Evolutionary conservation across 2,888 invertebrate genomes (phyloP), one percentile per base, ranked within the genome.

Genomic region (Lordiphosa andalusiaca): DNA sequence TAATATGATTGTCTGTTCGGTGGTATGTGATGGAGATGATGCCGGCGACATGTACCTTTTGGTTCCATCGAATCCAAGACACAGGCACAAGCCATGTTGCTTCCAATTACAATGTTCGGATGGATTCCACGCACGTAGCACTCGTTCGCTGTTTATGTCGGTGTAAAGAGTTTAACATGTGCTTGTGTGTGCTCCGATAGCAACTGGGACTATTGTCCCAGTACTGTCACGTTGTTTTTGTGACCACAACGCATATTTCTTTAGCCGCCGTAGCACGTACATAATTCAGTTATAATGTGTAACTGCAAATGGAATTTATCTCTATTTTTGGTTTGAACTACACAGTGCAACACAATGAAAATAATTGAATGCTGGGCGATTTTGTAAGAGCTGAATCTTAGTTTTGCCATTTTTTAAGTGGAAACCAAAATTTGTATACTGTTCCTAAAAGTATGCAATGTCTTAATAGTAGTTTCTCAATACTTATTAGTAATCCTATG

Each of bases 111-210:
- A 66, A 56, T 66, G 53, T 65, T 71, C 63, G 85, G 19, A 54
- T 35, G 62, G 60, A 80, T 80, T 84, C 80, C 44, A 71, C 60
- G 74, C 80, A 80, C 80, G 80, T 85, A 77, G 71, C 57, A 64
- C 58, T 69, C 59, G 67, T 48, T 63, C 71, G 56, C 65, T 76
- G 67, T 76, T 85, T 85, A 85, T 77, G 78, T 73, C 58, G 67
- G 62, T 73, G 80, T 84, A 81, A 85, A 80, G 78, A 84, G 86
- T 80, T 80, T 85, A 84, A 73, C 73, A 84, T 85, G 74, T 80
- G 82, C 81, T 80, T 66, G 50, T 30, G 50, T 30, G 9, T 10
- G 71, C 62, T 47, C 19, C 25, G 46, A 21, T 37, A 10, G 30
- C 30, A 30, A 30, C 30, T 30, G 30, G 30, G 30, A 30, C 30